Evolutionary conservation across 2,797 vertebrate species (phyloP), one percentile per base, ranked within the genome.

Genomic region (Florisuga fusca): DNA sequence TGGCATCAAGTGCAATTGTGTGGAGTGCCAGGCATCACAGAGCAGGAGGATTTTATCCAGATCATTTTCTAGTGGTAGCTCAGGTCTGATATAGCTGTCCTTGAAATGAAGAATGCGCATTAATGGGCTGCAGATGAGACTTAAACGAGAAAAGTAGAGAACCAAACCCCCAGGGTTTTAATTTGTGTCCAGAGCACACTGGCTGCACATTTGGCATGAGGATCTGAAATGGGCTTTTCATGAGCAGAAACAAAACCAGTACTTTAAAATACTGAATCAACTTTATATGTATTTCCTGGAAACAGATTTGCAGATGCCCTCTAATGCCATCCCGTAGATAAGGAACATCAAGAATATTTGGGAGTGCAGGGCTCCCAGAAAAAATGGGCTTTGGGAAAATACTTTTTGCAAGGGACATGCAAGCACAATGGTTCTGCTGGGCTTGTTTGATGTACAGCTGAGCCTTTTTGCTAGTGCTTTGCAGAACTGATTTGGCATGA

Each of bases 181-280:
- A 74, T 74, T 79, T 75, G 51, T 81, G 93, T 87, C 86, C 88
- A 21, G 66, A 86, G 87, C 73, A 50, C 36, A 36, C 68, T 41
- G 29, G 72, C 68, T 77, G 10, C 7, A 10, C 22, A 3, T 93
- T 91, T 46, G 23, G 69, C 59, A 12, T 26, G 26, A 88, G 84
- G 83, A 77, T 84, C 72, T 80, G 67, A 89, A 95, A 91, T 34
- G 57, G 68, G 84, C 53, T 91, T 62, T 87, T 90, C 90, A 74
- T 81, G 84, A 95, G 36, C 89, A 80, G 51, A 90, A 96, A 93
- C 29, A 33, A 95, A 97, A 75, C 66, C 67, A 86, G 62, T 62
- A 27, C 85, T 96, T 97, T 72, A 86, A 89, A 90, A 85, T 94
- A 83, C 68, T 86, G 80, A 83, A 73, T 87, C 77, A 71, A 45